phyloP scores from a whole-genome alignment of 2,113 vertebrate genomes.

The Hymenochirus boettgeri region DNA sequence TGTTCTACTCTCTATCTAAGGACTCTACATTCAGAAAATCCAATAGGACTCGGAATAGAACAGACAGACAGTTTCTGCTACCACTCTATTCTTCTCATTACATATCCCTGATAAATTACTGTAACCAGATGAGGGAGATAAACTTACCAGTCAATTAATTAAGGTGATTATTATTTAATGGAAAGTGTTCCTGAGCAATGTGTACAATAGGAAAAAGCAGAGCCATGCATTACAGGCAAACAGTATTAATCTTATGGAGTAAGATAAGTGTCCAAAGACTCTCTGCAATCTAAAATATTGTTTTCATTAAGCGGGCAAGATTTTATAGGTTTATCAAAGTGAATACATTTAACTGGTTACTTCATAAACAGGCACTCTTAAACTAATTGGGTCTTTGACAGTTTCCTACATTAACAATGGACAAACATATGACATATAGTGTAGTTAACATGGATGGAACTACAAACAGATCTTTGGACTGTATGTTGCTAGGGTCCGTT shows the following conservation, averaged over 20 bases:
- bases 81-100: conserved; percentile 43
- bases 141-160: conserved; percentile 82
- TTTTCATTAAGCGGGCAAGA: conserved; percentile 76
- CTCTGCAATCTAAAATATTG: conserved; percentile 59
- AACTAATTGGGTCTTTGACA: too few species aligned
- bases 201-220: conserved; percentile 56
- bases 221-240: conserved; percentile 74
- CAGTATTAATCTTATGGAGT: conserved; percentile 71
- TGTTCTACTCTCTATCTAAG: too few species aligned
- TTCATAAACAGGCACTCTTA: conserved; percentile 25
- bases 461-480: too few species aligned
- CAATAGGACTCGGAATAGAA: too few species aligned
- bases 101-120: conserved; percentile 77
- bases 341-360: conserved; percentile 59
- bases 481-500: too few species aligned
- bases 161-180: conserved; percentile 79
- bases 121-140: too few species aligned
- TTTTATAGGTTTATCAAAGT: conserved; percentile 74
- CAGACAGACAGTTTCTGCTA: conserved; percentile 16
- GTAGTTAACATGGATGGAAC: too few species aligned
- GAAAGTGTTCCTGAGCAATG: conserved; percentile 62
- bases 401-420: too few species aligned
- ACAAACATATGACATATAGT: too few species aligned
- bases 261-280: conserved; percentile 76
- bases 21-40: too few species aligned